A percentile compares a stretch with the other conserved stretches of the same genome.
Conservation (phyloP, 2,113 vertebrate species). For the Prunella himalayana region DNA sequence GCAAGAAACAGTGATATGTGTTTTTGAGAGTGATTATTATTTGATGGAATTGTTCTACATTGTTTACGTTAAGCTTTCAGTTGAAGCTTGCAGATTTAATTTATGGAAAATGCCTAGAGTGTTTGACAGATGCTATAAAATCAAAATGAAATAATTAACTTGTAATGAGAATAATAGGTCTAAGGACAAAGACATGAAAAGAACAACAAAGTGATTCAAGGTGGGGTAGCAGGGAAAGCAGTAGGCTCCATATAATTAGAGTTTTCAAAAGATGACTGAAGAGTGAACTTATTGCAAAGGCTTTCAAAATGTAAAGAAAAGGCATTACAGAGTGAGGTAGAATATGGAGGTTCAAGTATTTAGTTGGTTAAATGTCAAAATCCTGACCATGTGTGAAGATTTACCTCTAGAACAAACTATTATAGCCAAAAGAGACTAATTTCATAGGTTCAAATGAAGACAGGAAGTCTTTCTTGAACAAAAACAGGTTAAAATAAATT, state of each 20-base stretch:
- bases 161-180: conserved; percentile 42
- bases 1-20: background rate
- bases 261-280: background rate
- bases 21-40: background rate
- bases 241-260: background rate
- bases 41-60: conserved; percentile 18
- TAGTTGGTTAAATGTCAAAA: background rate
- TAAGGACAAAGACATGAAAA: conserved; percentile 36
- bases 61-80: conserved; percentile 16
- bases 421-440: background rate
- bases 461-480: background rate
- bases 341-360: background rate
- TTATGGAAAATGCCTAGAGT: conserved; percentile 58
- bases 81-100: conserved; percentile 42
- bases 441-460: background rate
- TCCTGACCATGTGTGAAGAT: background rate
- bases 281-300: background rate
- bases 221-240: background rate
- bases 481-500: background rate
- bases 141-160: conserved; percentile 55
- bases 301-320: background rate
- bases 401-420: background rate
- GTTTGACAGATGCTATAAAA: conserved; percentile 59
- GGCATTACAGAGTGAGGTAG: background rate
- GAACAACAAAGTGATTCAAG: conserved; percentile 20